Evolutionary conservation across 2,888 invertebrate genomes (phyloP).

Genomic region (Agrotis ipsilon): DNA sequence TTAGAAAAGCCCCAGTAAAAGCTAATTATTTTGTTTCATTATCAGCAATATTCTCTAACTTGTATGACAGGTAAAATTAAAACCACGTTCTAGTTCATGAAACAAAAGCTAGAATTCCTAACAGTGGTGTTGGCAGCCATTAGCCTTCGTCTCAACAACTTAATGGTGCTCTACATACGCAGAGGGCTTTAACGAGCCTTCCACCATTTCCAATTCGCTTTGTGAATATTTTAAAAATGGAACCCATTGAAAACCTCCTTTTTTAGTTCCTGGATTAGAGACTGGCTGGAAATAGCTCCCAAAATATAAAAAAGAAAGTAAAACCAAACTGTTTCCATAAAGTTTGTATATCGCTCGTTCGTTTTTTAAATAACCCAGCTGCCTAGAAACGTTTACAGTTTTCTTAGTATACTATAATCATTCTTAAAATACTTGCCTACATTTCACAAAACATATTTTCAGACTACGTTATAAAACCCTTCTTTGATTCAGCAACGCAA

Average conservation of each 20-base stretch:
- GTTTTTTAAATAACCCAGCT: conserved; percentile 38
- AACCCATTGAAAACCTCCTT: conserved; percentile 35
- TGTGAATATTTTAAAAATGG: conserved; percentile 60
- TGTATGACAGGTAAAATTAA: conserved; percentile 35
- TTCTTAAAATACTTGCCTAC: conserved; percentile 25
- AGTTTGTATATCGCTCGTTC: conserved; percentile 27
- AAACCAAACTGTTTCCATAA: conserved; percentile 26
- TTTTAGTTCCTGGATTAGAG: conserved; percentile 15
- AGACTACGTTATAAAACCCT: conserved; percentile 45
- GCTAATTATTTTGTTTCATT: background rate
- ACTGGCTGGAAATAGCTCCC: conserved; percentile 30
- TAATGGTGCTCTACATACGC: conserved; percentile 80
- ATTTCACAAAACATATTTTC: conserved; percentile 36
- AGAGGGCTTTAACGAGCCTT: conserved; percentile 69
- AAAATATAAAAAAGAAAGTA: conserved; percentile 36
- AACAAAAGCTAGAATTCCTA: conserved; percentile 70
- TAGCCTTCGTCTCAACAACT: conserved; percentile 87
- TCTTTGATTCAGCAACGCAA: conserved; percentile 49
- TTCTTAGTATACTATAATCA: conserved; percentile 23
- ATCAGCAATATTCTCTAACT: background rate
- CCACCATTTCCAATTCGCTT: conserved; percentile 69
- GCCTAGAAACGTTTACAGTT: conserved; percentile 17
- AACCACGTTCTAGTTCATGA: conserved; percentile 42
- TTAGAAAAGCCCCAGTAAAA: background rate
- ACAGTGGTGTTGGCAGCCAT: conserved; percentile 76